phyloP scores from a whole-genome alignment of 2,113 vertebrate species.

The Vidua macroura region DNA sequence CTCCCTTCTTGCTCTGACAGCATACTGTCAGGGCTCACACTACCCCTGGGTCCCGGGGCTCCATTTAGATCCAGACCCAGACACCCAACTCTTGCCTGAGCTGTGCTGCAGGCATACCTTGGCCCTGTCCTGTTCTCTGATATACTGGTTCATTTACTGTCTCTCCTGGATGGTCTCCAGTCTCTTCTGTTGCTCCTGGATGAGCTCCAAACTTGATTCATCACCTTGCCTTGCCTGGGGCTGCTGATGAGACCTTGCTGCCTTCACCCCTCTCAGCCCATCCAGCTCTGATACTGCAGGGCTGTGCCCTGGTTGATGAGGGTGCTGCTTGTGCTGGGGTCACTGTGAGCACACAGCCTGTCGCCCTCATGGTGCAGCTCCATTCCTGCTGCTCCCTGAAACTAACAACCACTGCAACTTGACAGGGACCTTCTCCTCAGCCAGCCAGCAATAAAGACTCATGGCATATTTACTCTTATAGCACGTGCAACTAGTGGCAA shows the following conservation, averaged over 20 bases:
- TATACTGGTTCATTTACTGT: background rate
- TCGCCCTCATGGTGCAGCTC: fast-evolving
- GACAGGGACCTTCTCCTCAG: background rate
- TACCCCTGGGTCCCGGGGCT: background rate
- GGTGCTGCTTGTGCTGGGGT: background rate
- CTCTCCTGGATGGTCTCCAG: background rate
- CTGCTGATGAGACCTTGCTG: background rate
- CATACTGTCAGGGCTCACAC: background rate
- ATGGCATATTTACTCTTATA: background rate
- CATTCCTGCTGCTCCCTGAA: background rate
- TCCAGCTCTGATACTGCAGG: background rate
- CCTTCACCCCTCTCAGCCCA: background rate
- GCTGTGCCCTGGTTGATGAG: background rate
- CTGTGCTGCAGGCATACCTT: background rate
- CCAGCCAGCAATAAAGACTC: background rate
- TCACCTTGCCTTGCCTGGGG: background rate
- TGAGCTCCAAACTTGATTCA: background rate
- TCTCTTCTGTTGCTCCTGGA: background rate
- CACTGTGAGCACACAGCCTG: fast-evolving
- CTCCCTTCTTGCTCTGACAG: background rate
- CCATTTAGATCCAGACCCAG: background rate
- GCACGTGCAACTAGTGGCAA: background rate
- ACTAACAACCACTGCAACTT: background rate
- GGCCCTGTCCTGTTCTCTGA: fast-evolving
- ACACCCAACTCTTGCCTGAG: background rate